A percentile compares a stretch with the other conserved stretches of the same genome.
phyloP scores from a whole-genome alignment of 2,113 vertebrate genomes.

The Nerophis ophidion region DNA sequence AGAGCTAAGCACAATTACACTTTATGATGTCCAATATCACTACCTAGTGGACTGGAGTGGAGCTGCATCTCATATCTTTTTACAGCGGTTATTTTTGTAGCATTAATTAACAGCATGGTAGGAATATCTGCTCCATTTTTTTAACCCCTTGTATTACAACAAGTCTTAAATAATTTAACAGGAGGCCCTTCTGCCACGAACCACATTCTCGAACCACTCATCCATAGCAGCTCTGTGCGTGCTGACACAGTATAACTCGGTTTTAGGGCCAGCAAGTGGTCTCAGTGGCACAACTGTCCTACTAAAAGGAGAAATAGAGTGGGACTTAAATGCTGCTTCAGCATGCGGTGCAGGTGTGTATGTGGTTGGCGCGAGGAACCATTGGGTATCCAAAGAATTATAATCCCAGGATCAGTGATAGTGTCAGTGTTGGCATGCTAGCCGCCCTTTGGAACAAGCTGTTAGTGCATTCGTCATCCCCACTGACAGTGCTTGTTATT shows the following conservation, averaged over 20 bases:
- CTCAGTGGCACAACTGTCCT: constrained; percentile 25
- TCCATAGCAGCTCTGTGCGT: background rate
- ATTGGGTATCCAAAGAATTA: constrained; percentile 33
- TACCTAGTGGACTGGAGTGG: no score
- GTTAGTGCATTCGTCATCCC: constrained; percentile 30
- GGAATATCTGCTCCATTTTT: no score
- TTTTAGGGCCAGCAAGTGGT: constrained; percentile 12
- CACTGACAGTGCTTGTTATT: constrained; percentile 23
- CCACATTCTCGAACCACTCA: background rate
- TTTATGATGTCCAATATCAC: no score
- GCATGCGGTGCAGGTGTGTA: constrained; percentile 14
- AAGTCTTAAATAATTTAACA: background rate
- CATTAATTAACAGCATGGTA: no score
- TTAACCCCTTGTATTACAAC: background rate
- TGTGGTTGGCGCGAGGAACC: constrained; percentile 4
- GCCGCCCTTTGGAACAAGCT: constrained; percentile 45
- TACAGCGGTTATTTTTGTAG: no score
- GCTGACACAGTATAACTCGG: constrained; percentile 5
- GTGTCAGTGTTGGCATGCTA: constrained; percentile 46
- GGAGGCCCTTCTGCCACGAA: background rate
- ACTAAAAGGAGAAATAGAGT: constrained; percentile 32
- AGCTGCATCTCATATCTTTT: no score
- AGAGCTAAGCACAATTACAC: no score
- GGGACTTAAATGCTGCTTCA: constrained; percentile 40
- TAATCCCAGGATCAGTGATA: constrained; percentile 50